A percentile compares a stretch with the other conserved stretches of the same genome.
Conservation (phyloP, 1,140 invertebrate genomes). For the Medauroidea extradentata region DNA sequence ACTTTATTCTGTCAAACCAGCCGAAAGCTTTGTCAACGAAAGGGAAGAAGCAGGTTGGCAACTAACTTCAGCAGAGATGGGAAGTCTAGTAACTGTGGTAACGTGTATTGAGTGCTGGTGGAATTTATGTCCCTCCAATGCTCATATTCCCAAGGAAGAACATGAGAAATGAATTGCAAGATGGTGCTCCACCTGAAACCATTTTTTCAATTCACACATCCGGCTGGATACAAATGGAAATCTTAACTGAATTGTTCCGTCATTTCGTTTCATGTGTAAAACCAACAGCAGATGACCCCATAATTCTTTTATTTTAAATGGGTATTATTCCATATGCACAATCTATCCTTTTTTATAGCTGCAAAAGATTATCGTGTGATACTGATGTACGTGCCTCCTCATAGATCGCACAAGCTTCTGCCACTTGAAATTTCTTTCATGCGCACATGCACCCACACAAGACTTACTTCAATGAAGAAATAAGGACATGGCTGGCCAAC, state of each 20-base stretch:
- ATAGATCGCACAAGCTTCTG: constrained; percentile 39
- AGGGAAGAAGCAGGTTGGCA: constrained; percentile 30
- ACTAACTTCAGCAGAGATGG: constrained; percentile 31
- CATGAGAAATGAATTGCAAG: not conserved
- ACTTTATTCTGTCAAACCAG: constrained; percentile 35
- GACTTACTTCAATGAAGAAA: constrained; percentile 33
- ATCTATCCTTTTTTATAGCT: constrained; percentile 34
- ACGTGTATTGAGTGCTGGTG: constrained; percentile 32
- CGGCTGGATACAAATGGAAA: no score
- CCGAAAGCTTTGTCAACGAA: constrained; percentile 33
- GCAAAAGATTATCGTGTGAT: constrained; percentile 34
- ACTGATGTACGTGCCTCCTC: constrained; percentile 32
- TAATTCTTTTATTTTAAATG: constrained; percentile 37
- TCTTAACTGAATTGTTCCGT: constrained; percentile 31
- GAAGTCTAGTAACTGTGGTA: constrained; percentile 17
- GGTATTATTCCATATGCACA: constrained; percentile 38
- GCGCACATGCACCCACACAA: constrained; percentile 36
- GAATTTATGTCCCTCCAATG: constrained; percentile 29
- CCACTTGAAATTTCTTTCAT: constrained; percentile 37
- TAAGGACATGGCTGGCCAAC: constrained; percentile 28
- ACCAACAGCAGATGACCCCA: constrained; percentile 23
- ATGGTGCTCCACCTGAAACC: no score
- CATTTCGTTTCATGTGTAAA: constrained; percentile 28
- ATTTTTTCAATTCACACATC: no score
- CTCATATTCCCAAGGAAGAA: constrained; percentile 23